Base-by-base conservation (phyloP, 1,140 invertebrate species). In the Pogonomyrmex barbatus region DNA sequence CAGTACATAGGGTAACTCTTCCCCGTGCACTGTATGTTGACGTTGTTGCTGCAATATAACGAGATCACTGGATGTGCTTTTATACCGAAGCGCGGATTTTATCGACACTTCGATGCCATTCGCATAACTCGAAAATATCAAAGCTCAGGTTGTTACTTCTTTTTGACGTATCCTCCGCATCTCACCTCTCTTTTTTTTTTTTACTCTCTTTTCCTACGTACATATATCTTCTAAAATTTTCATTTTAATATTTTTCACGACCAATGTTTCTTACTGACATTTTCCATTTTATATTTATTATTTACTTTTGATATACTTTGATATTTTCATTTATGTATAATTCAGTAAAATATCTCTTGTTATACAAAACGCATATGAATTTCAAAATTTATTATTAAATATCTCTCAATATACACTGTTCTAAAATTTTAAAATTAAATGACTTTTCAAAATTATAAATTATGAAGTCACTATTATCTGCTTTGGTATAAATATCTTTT, bases 1-100 rank as follows among this genome's bases (percentile, higher is more conserved):
- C 85, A 99, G 97, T 45, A 99, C 96, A 92, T 99, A 99, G 0
- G 98, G 97, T 91, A 99, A 92, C 92, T 99, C 98, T 93, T 99
- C 98, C 0, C 98, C 98, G 89, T 97, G 96, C 8, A 98, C 96
- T 86, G 96, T 95, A 0, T 88, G 91, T 54, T 92, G 93, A 4
- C 90, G 90, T 77, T 94, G 92, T 87, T 94, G 91, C 93, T 94
- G 86, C 60, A 91, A 93, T 83, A 89, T 87, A 88, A 89, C 86
- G 83, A 81, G 71, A 70, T 71, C 54, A 58, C 60, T 76, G 30
- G 67, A 70, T 78, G 78, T 54, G 71, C 71, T 75, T 63, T 83
- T 73, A 83, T 75, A 75, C n/a, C 68, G 42, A 50, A 2, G 42
- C 62, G 17, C 42, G 54, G 68, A 83, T 83, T 83, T 75, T 83